These are phyloP conservation scores for Novumbra hubbsi DNA, from an alignment of 2,797 vertebrate genomes.

Conservation along the genomic window DNA sequence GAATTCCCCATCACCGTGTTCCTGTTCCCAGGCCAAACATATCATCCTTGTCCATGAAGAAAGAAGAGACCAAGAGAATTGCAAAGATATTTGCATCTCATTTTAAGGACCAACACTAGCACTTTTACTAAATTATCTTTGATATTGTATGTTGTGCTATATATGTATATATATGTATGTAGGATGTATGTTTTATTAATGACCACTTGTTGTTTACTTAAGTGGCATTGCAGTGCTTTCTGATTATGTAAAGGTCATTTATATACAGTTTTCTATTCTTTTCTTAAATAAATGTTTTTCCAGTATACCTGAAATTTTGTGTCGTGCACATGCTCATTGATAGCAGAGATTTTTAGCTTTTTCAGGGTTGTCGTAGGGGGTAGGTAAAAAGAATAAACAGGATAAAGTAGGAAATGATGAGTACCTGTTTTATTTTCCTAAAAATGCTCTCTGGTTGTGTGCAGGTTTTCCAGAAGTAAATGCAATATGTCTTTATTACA, in stretches of 20 bases:
- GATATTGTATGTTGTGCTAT: background rate
- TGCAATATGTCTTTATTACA: no score
- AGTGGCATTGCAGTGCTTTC: background rate
- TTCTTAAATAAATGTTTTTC: background rate
- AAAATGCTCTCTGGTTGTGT: no score
- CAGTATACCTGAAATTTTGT: background rate
- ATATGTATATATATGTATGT: background rate
- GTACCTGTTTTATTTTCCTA: no score
- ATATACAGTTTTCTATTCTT: background rate
- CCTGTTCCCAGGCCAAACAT: constrained; percentile 55
- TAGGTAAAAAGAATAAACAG: no score
- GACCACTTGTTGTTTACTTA: background rate
- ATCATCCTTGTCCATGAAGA: constrained; percentile 63
- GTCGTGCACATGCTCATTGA: background rate
- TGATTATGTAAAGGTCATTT: constrained; percentile 5
- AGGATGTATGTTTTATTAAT: background rate
- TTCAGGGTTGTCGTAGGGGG: no score
- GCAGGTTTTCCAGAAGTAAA: background rate
- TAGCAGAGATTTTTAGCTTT: background rate
- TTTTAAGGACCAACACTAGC: constrained; percentile 57
- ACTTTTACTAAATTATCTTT: constrained; percentile 13
- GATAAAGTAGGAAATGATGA: no score
- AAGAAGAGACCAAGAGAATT: constrained; percentile 72
- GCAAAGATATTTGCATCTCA: constrained; percentile 74
- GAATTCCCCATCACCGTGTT: constrained; percentile 31